phyloP scores from a whole-genome alignment of 2,888 invertebrate genomes.

The Stegana nigrithorax region DNA sequence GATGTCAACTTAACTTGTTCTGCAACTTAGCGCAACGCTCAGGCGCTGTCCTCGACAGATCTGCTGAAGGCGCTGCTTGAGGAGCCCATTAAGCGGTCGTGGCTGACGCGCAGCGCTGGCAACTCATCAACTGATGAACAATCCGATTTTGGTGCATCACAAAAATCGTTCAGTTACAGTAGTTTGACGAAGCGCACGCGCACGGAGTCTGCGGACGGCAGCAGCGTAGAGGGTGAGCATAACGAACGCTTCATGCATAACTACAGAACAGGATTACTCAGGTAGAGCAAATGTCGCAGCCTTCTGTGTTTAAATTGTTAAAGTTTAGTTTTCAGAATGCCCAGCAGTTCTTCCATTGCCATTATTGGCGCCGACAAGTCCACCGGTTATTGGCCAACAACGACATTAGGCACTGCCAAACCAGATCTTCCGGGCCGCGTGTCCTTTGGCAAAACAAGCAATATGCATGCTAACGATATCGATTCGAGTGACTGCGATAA shows the following conservation, averaged over 20 bases:
- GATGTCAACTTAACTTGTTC: neutral
- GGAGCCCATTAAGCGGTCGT: constrained; percentile 70
- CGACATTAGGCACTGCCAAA: constrained; percentile 35
- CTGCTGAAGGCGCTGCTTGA: constrained; percentile 65
- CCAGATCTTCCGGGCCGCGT: constrained; percentile 68
- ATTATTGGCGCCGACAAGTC: neutral
- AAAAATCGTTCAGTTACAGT: constrained; percentile 37
- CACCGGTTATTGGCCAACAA: constrained; percentile 41
- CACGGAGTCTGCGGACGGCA: constrained; percentile 31
- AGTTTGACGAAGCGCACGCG: constrained; percentile 38
- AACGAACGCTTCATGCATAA: neutral
- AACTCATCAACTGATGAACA: constrained; percentile 58
- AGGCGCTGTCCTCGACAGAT: constrained; percentile 64
- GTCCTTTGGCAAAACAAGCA: constrained; percentile 62
- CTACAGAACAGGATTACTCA: neutral
- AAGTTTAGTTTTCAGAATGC: constrained; percentile 25
- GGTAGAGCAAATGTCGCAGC: neutral
- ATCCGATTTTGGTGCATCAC: constrained; percentile 46
- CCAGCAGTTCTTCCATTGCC: constrained; percentile 13
- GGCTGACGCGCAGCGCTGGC: constrained; percentile 64
- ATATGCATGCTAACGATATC: constrained; percentile 44
- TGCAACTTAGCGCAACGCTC: constrained; percentile 38
- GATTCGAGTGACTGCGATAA: constrained; percentile 66
- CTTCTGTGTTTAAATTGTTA: neutral
- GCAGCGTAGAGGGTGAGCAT: constrained; percentile 55